Evolutionary conservation across 2,888 invertebrate species (phyloP).

Genomic region (Dicyrtomina minuta): DNA sequence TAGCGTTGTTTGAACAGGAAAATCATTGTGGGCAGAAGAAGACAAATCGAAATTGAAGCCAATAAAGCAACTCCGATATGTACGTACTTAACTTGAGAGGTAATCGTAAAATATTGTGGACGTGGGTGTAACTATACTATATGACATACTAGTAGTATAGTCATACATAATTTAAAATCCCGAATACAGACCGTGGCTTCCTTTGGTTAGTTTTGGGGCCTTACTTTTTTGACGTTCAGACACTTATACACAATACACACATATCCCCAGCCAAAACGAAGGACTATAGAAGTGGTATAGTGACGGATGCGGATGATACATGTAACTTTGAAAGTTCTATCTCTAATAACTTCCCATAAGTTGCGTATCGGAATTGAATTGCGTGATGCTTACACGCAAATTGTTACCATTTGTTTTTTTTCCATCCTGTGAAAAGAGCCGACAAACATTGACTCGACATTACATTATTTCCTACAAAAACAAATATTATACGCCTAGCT

Average conservation of each 20-base stretch:
- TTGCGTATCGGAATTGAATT: constrained; percentile 34
- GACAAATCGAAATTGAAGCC: constrained; percentile 11
- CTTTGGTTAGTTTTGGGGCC: too few relatives aligned
- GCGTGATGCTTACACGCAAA: constrained; percentile 35
- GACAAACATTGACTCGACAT: constrained; percentile 13
- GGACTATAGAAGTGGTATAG: background rate
- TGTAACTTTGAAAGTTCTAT: too few relatives aligned
- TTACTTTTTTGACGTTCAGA: too few relatives aligned
- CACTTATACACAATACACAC: too few relatives aligned
- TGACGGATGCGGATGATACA: constrained; percentile 8
- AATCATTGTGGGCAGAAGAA: background rate
- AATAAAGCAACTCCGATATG: too few relatives aligned
- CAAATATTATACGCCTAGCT: background rate
- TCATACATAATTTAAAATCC: background rate
- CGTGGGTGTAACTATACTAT: background rate
- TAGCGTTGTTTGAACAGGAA: constrained; percentile 17
- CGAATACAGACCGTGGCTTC: too few relatives aligned
- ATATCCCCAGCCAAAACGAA: too few relatives aligned
- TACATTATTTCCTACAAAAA: background rate
- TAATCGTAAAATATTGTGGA: too few relatives aligned
- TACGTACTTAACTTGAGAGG: too few relatives aligned
- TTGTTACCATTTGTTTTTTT: constrained; percentile 35
- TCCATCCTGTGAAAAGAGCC: constrained; percentile 25
- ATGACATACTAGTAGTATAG: background rate
- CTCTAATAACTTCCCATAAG: constrained; percentile 17